Conservation (phyloP, 2,113 vertebrate genomes). For the Galemys pyrenaicus region DNA sequence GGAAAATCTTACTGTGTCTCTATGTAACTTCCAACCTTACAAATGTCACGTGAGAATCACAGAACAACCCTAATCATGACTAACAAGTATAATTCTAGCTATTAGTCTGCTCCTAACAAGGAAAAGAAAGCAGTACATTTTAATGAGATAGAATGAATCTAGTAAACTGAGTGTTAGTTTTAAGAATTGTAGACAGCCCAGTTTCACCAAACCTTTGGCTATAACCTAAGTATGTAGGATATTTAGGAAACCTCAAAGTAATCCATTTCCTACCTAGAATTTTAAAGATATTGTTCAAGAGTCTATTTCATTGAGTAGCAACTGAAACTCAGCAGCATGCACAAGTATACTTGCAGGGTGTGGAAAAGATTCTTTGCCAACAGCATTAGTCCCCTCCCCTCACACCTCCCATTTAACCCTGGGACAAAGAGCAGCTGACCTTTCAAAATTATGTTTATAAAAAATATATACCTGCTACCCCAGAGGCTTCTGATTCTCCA, state of each 20-base stretch:
- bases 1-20: not conserved
- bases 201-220: not conserved
- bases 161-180: constrained; percentile 15
- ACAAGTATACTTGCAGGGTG: not conserved
- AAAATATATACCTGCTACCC: constrained; percentile 36
- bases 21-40: not conserved
- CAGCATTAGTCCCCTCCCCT: not conserved
- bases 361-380: not conserved
- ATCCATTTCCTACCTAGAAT: not conserved
- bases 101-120: not conserved
- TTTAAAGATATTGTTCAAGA: constrained; percentile 3
- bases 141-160: not conserved
- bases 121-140: constrained; percentile 7
- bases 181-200: constrained; percentile 1
- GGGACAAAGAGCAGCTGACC: constrained; percentile 39
- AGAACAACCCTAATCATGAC: not conserved
- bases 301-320: not conserved
- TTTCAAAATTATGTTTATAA: constrained; percentile 65
- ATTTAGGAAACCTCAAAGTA: constrained; percentile 43
- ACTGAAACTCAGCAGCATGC: not conserved
- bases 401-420: not conserved
- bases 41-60: not conserved
- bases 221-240: too few relatives aligned
- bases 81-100: not conserved
- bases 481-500: constrained; percentile 50